A percentile compares a stretch with the other conserved stretches of the same genome.
Conservation (phyloP, 2,797 vertebrate genomes). For the Pseudomugil tenellus region DNA sequence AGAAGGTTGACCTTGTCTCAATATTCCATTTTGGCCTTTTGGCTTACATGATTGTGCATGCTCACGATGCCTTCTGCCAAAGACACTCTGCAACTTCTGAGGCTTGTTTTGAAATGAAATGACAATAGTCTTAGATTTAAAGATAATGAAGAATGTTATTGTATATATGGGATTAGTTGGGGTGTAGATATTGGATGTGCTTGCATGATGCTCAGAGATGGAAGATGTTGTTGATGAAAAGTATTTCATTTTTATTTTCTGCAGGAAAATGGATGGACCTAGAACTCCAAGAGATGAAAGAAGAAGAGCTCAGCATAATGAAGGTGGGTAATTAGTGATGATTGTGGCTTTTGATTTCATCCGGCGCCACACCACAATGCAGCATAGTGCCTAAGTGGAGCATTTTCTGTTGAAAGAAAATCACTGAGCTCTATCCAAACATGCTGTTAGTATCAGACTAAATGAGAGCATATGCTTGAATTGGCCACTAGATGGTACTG, state of each 20-base stretch:
- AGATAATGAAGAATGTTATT: conserved; percentile 55
- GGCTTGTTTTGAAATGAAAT: conserved; percentile 31
- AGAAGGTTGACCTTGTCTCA: conserved; percentile 36
- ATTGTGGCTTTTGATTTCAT: conserved; percentile 60
- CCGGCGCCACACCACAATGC: conserved; percentile 46
- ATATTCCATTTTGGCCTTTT: conserved; percentile 41
- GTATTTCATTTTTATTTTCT: conserved; percentile 54
- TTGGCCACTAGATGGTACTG: conserved; percentile 69
- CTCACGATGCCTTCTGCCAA: neutral
- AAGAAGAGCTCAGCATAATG: conserved; percentile 93
- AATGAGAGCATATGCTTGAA: neutral
- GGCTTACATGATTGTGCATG: conserved; percentile 24
- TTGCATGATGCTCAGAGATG: conserved; percentile 51
- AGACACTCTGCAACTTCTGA: conserved; percentile 28
- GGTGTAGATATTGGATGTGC: conserved; percentile 52
- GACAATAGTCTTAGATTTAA: conserved; percentile 47
- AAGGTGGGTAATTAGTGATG: conserved; percentile 83
- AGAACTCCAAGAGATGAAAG: conserved; percentile 90
- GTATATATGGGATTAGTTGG: conserved; percentile 55
- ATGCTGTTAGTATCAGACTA: conserved; percentile 19
- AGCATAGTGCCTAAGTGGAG: conserved; percentile 31
- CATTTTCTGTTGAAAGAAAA: conserved; percentile 34
- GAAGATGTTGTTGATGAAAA: conserved; percentile 50
- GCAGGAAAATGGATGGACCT: conserved; percentile 90
- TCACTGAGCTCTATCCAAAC: conserved; percentile 38